These are phyloP conservation scores for Cacatua alba DNA, from an alignment of 2,113 vertebrate species.

Conservation along the genomic window DNA sequence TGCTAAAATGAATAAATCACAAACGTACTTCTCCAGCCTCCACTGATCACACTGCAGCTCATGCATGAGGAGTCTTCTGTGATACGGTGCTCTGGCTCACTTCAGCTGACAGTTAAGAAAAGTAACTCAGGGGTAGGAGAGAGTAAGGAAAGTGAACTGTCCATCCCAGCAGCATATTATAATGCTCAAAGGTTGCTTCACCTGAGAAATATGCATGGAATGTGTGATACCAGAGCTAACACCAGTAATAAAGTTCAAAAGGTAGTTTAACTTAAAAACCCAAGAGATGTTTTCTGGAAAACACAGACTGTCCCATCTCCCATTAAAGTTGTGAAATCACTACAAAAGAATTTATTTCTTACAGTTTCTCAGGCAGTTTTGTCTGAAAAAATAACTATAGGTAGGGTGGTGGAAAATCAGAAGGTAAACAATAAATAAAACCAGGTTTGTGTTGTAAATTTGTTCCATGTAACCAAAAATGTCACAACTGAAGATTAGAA, in stretches of 20 bases:
- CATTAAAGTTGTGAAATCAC: neutral
- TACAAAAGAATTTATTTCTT: neutral
- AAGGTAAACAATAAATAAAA: neutral
- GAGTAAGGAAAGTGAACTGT: neutral
- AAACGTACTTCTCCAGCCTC: neutral
- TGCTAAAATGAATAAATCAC: neutral
- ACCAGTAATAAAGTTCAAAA: neutral
- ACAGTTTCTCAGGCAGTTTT: neutral
- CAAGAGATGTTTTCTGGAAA: neutral
- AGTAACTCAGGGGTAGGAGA: neutral
- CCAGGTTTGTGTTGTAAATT: neutral
- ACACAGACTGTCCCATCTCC: neutral
- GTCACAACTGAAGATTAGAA: neutral
- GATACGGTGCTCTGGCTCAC: rapidly evolving
- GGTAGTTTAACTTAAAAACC: neutral
- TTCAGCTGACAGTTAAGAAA: neutral
- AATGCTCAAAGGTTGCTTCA: neutral
- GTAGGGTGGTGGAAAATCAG: neutral
- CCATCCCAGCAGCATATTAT: neutral
- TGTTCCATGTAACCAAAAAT: neutral
- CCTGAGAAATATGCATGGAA: conserved; percentile 12
- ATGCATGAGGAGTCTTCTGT: neutral
- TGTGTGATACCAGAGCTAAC: neutral
- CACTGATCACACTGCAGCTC: neutral
- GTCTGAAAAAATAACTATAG: neutral